A percentile compares a stretch with the other conserved stretches of the same genome.
Conservation (phyloP, 2,113 vertebrate species). For the Tragelaphus scriptus region DNA sequence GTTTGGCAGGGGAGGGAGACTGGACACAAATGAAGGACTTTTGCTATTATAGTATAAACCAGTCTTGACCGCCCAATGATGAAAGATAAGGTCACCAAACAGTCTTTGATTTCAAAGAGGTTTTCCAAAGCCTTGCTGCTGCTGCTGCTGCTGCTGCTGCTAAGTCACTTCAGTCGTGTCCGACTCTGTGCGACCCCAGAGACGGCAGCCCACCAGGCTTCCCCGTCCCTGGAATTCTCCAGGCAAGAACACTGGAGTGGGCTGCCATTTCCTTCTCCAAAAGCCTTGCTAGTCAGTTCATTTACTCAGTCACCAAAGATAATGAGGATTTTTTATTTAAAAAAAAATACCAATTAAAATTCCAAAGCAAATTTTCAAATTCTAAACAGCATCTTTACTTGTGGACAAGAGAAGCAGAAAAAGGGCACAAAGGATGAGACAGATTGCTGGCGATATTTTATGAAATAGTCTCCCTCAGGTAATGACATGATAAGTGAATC, state of each 20-base stretch:
- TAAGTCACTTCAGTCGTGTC: too few species aligned
- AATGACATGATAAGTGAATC: background rate
- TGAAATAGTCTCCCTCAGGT: background rate
- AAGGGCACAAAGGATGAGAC: background rate
- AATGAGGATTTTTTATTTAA: background rate
- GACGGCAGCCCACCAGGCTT: too few species aligned
- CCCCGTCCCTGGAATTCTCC: too few species aligned
- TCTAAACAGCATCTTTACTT: background rate
- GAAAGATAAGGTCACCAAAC: background rate
- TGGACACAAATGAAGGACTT: background rate
- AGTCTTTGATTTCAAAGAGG: background rate
- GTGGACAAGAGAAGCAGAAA: background rate
- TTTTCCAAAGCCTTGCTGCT: background rate
- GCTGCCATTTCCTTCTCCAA: background rate
- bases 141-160: too few species aligned
- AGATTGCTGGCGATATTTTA: background rate
- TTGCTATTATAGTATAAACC: background rate
- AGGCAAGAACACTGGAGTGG: too few species aligned
- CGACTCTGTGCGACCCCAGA: too few species aligned
- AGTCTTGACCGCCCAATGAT: background rate
- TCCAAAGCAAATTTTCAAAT: background rate
- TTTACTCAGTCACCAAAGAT: constrained; percentile 12
- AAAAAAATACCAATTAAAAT: background rate
- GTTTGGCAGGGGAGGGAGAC: background rate
- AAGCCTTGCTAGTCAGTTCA: background rate